These are phyloP conservation scores for Colletes latitarsis DNA, from an alignment of 1,140 invertebrate species.

Conservation along the genomic window DNA sequence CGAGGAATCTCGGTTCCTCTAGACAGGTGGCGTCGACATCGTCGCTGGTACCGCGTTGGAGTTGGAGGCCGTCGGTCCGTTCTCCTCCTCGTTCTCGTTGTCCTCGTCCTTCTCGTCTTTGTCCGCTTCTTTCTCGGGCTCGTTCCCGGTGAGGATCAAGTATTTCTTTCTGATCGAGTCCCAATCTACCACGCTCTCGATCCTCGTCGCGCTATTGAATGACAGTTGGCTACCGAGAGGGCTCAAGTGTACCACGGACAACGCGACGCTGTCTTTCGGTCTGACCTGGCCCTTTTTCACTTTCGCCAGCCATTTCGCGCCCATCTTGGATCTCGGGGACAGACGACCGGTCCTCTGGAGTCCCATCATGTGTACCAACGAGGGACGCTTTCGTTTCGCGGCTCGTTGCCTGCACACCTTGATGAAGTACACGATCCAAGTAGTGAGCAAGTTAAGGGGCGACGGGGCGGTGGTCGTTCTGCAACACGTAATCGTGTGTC, in stretches of 20 bases:
- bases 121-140: slow-evolving; percentile 83
- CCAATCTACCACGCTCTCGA: slow-evolving; percentile 96
- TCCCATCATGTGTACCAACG: slow-evolving; percentile 91
- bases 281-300: slow-evolving; percentile 90
- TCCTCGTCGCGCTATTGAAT: slow-evolving; percentile 86
- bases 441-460: slow-evolving; percentile 97
- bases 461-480: slow-evolving; percentile 98
- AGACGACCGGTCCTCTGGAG: slow-evolving; percentile 86
- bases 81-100: slow-evolving; percentile 78
- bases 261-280: slow-evolving; percentile 88
- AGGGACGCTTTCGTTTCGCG: slow-evolving; percentile 89
- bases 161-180: slow-evolving; percentile 94
- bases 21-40: slow-evolving; percentile 68
- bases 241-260: slow-evolving; percentile 89
- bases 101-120: slow-evolving; percentile 81
- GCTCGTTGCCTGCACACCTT: slow-evolving; percentile 87
- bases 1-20: slow-evolving; percentile 41
- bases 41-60: slow-evolving; percentile 69
- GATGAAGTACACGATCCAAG: slow-evolving; percentile 94
- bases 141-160: slow-evolving; percentile 87
- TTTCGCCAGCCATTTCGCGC: slow-evolving; percentile 92
- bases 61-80: slow-evolving; percentile 69
- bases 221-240: slow-evolving; percentile 91
- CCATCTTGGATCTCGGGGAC: slow-evolving; percentile 91
- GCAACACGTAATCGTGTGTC: slow-evolving; percentile 70